phyloP scores from a whole-genome alignment of 2,113 vertebrate species.

The Pandion haliaetus region DNA sequence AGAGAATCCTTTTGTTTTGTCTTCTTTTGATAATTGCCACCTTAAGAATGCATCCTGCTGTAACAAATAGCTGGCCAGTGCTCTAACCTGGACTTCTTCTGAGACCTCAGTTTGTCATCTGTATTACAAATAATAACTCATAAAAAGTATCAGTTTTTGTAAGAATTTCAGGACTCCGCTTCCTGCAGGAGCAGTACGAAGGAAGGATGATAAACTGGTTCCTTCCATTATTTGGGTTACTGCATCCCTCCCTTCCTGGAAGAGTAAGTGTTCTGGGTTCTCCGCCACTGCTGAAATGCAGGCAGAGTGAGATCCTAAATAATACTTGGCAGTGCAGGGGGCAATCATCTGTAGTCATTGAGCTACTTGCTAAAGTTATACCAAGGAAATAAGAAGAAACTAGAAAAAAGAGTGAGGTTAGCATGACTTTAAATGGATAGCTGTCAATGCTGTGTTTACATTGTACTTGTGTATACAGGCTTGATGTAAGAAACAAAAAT shows the following conservation, averaged over 20 bases:
- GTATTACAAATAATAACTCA: neutral
- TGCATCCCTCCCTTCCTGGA: neutral
- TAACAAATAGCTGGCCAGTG: neutral
- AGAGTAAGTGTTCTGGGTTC: neutral
- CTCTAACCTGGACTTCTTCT: neutral
- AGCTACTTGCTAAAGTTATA: neutral
- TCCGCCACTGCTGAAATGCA: neutral
- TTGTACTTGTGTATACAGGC: neutral
- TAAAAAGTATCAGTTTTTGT: neutral
- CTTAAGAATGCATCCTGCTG: neutral
- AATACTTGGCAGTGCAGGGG: neutral
- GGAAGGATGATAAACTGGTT: neutral
- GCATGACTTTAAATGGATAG: neutral
- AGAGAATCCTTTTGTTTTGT: neutral
- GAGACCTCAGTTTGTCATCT: neutral
- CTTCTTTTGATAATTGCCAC: neutral
- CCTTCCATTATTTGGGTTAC: neutral
- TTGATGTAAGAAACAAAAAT: neutral
- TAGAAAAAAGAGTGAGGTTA: neutral
- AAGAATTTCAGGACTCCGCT: neutral
- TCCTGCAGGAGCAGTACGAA: neutral
- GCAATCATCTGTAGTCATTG: neutral
- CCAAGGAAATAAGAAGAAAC: neutral
- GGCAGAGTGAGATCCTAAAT: neutral
- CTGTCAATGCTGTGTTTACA: neutral